Conservation (phyloP, 2,113 vertebrate species). For the Colaptes auratus region DNA sequence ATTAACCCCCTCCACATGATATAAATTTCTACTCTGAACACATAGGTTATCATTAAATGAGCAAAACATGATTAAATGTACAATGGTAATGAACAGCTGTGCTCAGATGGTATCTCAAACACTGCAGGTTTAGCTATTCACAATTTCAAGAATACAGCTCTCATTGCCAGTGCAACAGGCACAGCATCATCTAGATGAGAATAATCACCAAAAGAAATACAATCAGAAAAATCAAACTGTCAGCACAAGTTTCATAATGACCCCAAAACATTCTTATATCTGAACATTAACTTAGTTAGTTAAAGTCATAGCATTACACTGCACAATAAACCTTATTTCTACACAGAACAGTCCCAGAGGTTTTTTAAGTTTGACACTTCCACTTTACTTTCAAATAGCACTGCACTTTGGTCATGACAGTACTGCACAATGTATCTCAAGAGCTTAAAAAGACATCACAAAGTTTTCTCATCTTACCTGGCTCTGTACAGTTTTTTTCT, state of each 20-base stretch:
- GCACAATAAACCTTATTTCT: not conserved
- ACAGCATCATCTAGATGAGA: not conserved
- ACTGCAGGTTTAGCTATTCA: not conserved
- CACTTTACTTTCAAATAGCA: not conserved
- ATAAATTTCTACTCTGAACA: not conserved
- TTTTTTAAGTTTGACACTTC: not conserved
- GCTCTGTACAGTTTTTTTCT: slow-evolving; percentile 91
- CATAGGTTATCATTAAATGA: not conserved
- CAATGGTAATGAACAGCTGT: not conserved
- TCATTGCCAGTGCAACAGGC: not conserved
- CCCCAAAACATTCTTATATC: not conserved
- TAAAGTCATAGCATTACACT: not conserved
- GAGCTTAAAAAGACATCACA: not conserved
- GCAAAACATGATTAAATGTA: not conserved
- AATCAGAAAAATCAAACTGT: not conserved
- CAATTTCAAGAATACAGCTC: not conserved
- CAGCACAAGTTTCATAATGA: not conserved
- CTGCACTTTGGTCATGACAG: not conserved
- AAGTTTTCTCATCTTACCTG: slow-evolving; percentile 78
- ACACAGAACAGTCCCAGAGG: not conserved
- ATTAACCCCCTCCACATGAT: not conserved
- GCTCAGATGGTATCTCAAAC: not conserved
- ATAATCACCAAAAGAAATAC: not conserved
- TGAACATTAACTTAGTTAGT: not conserved
- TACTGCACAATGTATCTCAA: not conserved